Evolutionary conservation across 2,797 vertebrate species (phyloP), one percentile per base, ranked within the genome.

Genomic region (Ctenopoma multispine): DNA sequence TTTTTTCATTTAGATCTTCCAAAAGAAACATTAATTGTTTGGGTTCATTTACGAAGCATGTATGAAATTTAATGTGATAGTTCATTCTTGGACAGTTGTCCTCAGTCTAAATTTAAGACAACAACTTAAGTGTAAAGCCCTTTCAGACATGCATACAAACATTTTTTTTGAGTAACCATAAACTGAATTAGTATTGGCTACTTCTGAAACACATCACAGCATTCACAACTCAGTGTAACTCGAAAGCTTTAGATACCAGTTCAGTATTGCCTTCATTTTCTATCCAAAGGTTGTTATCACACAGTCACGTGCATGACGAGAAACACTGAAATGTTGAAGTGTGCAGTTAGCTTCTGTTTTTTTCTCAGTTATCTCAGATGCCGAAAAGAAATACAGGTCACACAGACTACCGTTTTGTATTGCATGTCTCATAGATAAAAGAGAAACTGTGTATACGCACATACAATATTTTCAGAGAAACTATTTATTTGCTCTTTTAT

Each of bases 181-280:
- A 55, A 63, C 31, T 12, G 4, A 21, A 23, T 82, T 63, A 40
- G 50, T 73, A 69, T 76, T 76, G 38, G 27, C 23, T 62, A 13
- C 23, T 71, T 47, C 76, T 61, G 13, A 61, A 70, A 38, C 69
- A 44, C 13, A 50, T 61, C 17, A n/a, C 47, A 75, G 12, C 36
- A 46, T 74, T 72, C 49, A 69, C 38, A 70, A 20, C 47, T 63
- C 46, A 43, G n/a, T n/a, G n/a, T n/a, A n/a, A n/a, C n/a, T n/a
- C n/a, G n/a, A 63, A 69, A 69, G 27, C 69, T 85, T 84, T 63
- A 41, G 40, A 63, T 40, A 63, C 81, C 75, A 8, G n/a, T 70
- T 83, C 76, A 90, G 82, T 86, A 75, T 90, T 88, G 72, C 64
- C 66, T 85, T 76, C 15, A 74, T 64, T 82, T 73, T 81, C 63